A percentile compares a stretch with the other conserved stretches of the same genome.
Conservation (phyloP, 2,113 vertebrate species). For the Catharus bicknelli region DNA sequence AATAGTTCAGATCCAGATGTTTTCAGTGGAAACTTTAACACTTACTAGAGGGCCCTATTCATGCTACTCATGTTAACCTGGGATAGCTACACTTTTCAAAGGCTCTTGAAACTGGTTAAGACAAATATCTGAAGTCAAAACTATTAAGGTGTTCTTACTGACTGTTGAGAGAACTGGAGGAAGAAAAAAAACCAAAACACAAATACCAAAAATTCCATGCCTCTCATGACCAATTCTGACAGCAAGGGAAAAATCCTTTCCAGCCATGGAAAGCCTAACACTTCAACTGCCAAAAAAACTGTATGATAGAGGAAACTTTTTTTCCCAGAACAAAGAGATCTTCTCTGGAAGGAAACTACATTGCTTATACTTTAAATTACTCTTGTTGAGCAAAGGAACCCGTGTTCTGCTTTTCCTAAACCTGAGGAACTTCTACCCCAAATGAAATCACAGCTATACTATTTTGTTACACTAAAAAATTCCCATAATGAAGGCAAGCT, state of each 20-base stretch:
- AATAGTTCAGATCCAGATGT: background rate
- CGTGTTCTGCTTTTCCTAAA: fast-evolving
- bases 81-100: background rate
- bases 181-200: background rate
- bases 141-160: background rate
- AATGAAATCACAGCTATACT: background rate
- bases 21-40: background rate
- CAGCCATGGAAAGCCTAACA: background rate
- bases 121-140: background rate
- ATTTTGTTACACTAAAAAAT: background rate
- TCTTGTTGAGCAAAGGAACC: background rate
- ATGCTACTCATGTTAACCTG: background rate
- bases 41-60: background rate
- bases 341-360: background rate
- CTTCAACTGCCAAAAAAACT: background rate
- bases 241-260: background rate
- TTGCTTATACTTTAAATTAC: background rate
- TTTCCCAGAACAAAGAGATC: background rate
- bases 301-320: background rate
- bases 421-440: background rate
- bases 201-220: background rate
- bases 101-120: background rate
- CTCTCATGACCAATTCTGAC: background rate
- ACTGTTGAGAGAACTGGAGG: background rate
- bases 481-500: background rate